Evolutionary conservation across 2,888 invertebrate species (phyloP).

Genomic region (Lamellibrachia columna): DNA sequence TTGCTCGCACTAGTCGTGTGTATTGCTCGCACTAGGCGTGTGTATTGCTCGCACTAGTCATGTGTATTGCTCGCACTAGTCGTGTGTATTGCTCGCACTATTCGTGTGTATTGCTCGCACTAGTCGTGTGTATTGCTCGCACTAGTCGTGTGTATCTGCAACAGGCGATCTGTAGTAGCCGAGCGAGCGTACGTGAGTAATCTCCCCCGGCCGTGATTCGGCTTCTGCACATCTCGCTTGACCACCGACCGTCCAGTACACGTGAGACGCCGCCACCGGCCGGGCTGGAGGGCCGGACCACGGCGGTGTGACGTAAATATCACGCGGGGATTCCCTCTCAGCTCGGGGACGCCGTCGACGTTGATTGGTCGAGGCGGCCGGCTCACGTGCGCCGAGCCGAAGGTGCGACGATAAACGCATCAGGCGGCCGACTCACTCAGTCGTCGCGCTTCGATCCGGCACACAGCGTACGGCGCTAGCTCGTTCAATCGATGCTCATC

Average conservation of each 20-base stretch:
- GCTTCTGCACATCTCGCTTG: background rate
- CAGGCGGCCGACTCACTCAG: background rate
- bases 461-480: background rate
- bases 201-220: background rate
- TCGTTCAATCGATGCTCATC: background rate
- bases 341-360: background rate
- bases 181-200: background rate
- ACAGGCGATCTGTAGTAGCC: background rate
- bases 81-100: too few species aligned
- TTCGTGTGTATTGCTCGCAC: too few species aligned
- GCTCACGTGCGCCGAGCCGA: background rate
- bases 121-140: too few species aligned
- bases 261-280: background rate
- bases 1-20: too few species aligned
- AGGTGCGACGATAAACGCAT: constrained; percentile 16
- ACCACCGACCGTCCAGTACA: background rate
- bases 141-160: too few species aligned
- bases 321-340: constrained; percentile 1
- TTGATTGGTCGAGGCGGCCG: background rate
- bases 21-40: too few species aligned
- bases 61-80: too few species aligned
- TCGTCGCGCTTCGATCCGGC: background rate
- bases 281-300: background rate
- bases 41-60: too few species aligned
- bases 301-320: background rate